Evolutionary conservation across 2,113 vertebrate species (phyloP).

Genomic region (Porphyrio hochstetteri): DNA sequence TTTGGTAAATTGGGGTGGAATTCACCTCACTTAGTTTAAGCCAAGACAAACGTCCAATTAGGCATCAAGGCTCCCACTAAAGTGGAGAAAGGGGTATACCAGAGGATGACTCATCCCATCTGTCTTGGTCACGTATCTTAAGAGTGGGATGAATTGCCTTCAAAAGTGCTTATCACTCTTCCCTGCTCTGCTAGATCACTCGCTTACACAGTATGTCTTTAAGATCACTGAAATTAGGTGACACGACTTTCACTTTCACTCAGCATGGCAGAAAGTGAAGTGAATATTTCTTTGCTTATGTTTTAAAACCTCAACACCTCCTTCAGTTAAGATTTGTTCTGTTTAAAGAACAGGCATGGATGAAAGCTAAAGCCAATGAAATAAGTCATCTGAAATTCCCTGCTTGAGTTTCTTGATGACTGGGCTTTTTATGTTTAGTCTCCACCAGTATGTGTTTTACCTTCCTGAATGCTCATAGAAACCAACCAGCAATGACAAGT

Average conservation of each 20-base stretch:
- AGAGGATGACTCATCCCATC: neutral
- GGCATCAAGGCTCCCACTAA: neutral
- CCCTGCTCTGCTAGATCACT: neutral
- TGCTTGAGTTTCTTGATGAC: neutral
- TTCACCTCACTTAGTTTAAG: neutral
- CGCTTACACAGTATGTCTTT: neutral
- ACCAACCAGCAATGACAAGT: neutral
- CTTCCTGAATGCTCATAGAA: neutral
- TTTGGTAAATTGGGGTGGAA: neutral
- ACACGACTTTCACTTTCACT: neutral
- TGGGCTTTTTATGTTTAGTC: neutral
- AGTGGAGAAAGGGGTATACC: neutral
- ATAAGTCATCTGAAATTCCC: neutral
- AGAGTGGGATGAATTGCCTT: neutral
- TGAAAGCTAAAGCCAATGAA: neutral
- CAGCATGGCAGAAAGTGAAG: neutral
- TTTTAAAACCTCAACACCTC: neutral
- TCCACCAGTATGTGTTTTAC: neutral
- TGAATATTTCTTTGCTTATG: neutral
- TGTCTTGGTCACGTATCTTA: neutral
- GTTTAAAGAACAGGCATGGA: neutral
- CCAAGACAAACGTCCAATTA: neutral
- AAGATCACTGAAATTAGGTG: neutral
- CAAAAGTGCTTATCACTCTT: neutral
- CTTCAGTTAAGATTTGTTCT: neutral